Conservation (phyloP, 2,113 vertebrate species). For the Hippolais icterina region DNA sequence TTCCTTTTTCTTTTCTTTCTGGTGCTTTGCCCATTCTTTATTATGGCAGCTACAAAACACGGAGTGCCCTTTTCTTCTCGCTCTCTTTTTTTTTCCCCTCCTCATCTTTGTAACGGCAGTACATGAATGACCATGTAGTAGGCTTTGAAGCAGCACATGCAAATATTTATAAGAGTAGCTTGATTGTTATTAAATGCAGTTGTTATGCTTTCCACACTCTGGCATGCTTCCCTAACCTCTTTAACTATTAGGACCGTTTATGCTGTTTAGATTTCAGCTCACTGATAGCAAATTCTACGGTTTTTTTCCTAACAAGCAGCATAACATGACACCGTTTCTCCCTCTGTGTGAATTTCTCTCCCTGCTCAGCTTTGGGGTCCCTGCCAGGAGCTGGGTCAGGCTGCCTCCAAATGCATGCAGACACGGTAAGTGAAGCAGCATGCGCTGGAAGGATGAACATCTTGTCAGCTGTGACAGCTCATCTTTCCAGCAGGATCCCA, state of each 20-base stretch:
- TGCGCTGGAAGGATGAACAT: not conserved
- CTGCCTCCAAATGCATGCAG: not conserved
- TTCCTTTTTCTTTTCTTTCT: slow-evolving; percentile 55
- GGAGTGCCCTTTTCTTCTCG: slow-evolving; percentile 60
- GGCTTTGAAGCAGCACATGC: slow-evolving; percentile 69
- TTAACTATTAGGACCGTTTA: slow-evolving; percentile 41
- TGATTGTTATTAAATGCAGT: slow-evolving; percentile 68
- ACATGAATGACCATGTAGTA: slow-evolving; percentile 58
- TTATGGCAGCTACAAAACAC: slow-evolving; percentile 55
- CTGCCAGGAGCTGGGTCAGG: not conserved
- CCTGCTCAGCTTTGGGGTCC: not conserved
- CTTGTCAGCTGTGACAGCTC: not conserved
- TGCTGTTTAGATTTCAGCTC: slow-evolving; percentile 44
- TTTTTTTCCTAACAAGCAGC: not conserved
- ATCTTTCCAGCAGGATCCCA: slow-evolving; percentile 6
- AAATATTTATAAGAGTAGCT: slow-evolving; percentile 77
- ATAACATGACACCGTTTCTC: not conserved
- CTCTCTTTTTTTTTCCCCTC: not conserved
- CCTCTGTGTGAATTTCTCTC: not conserved
- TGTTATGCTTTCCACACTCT: slow-evolving; percentile 42
- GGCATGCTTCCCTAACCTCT: slow-evolving; percentile 49
- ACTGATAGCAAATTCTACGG: slow-evolving; percentile 14
- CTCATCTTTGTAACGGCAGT: slow-evolving; percentile 66
- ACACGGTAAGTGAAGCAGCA: not conserved
- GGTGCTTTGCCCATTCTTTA: slow-evolving; percentile 70